Percentiles rank a stretch among this genome's conserved stretches.
Evolutionary conservation across 2,888 invertebrate species (phyloP).

Genomic region (Drosophila vallismaia): DNA sequence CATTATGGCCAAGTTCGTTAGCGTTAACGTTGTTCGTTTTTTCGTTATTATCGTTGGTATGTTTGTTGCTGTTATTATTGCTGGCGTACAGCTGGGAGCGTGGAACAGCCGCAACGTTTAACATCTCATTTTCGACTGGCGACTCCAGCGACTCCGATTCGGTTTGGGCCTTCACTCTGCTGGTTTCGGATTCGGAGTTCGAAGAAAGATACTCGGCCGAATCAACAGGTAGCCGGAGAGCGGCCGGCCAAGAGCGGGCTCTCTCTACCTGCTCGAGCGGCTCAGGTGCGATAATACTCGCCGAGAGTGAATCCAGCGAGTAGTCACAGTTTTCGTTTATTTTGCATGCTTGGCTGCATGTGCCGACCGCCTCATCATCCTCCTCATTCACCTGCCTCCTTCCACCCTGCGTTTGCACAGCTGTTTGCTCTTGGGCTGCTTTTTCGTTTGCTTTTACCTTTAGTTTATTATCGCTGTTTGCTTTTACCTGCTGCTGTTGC

Average conservation of each 20-base stretch:
- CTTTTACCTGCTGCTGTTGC: constrained; percentile 64
- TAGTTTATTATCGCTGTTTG: constrained; percentile 65
- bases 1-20: constrained; percentile 68
- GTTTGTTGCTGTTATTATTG: constrained; percentile 41
- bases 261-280: constrained; percentile 37
- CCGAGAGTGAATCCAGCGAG: constrained; percentile 64
- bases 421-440: constrained; percentile 53
- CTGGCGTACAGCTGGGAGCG: constrained; percentile 56
- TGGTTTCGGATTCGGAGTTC: constrained; percentile 51
- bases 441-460: constrained; percentile 39
- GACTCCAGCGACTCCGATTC: constrained; percentile 55
- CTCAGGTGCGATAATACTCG: constrained; percentile 75
- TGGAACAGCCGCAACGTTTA: constrained; percentile 77
- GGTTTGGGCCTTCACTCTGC: constrained; percentile 36
- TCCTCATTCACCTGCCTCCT: background rate
- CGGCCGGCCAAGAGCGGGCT: constrained; percentile 14
- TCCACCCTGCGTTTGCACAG: constrained; percentile 62
- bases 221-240: constrained; percentile 61
- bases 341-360: constrained; percentile 74
- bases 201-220: constrained; percentile 1
- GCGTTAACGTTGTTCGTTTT: constrained; percentile 29
- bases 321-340: constrained; percentile 64
- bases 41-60: constrained; percentile 25
- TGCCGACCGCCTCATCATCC: constrained; percentile 16
- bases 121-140: constrained; percentile 82